A percentile compares a stretch with the other conserved stretches of the same genome.
These are phyloP conservation scores for Microplitis mediator DNA, from an alignment of 1,140 invertebrate genomes.

Conservation along the genomic window DNA sequence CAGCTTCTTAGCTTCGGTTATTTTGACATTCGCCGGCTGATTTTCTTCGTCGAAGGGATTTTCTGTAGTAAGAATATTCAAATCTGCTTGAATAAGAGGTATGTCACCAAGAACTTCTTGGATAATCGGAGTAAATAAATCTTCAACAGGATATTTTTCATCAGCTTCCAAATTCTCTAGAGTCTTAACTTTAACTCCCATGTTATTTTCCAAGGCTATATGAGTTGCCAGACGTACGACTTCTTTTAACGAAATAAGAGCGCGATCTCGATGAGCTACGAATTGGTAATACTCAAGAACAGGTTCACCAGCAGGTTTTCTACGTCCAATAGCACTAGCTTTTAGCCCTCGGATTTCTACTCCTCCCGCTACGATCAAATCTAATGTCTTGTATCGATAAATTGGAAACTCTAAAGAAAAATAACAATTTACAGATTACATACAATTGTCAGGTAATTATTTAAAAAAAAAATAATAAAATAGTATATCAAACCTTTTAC, in stretches of 20 bases:
- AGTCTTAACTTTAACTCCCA: slow-evolving; percentile 72
- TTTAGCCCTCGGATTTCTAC: slow-evolving; percentile 84
- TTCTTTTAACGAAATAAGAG: slow-evolving; percentile 49
- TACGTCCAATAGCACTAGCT: slow-evolving; percentile 77
- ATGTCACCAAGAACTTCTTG: slow-evolving; percentile 66
- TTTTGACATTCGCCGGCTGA: slow-evolving; percentile 61
- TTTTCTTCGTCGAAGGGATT: slow-evolving; percentile 58
- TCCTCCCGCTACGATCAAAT: slow-evolving; percentile 69
- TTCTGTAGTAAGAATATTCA: slow-evolving; percentile 52
- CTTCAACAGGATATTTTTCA: slow-evolving; percentile 54
- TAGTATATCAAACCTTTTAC: slow-evolving; percentile 41
- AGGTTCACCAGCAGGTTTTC: slow-evolving; percentile 68
- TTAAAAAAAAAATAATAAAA: background rate
- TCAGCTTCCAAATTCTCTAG: slow-evolving; percentile 70
- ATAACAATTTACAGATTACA: slow-evolving; percentile 16
- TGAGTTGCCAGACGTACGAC: slow-evolving; percentile 70
- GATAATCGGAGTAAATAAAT: slow-evolving; percentile 64
- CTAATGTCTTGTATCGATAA: slow-evolving; percentile 59
- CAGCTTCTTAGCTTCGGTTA: slow-evolving; percentile 68
- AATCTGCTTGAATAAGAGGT: slow-evolving; percentile 69
- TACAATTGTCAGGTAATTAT: background rate
- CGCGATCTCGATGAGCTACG: slow-evolving; percentile 57
- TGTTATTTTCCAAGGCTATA: slow-evolving; percentile 78
- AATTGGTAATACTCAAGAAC: slow-evolving; percentile 80
- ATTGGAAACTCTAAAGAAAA: slow-evolving; percentile 54